Percentiles rank a stretch among this genome's conserved stretches.
Evolutionary conservation across 2,888 invertebrate genomes (phyloP).

Genomic region (Cerastoderma edule): DNA sequence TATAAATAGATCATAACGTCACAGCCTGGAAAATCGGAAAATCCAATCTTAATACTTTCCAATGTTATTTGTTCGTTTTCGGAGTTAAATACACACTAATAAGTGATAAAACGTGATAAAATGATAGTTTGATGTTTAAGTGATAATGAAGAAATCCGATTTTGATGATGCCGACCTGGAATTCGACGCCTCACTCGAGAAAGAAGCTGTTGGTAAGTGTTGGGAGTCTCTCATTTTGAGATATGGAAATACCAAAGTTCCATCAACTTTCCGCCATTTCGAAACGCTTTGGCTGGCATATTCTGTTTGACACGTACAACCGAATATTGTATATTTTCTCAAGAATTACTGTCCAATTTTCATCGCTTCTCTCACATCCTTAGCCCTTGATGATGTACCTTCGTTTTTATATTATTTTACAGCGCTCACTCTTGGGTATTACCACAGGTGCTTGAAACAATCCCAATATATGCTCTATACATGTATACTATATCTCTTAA

Average conservation of each 20-base stretch:
- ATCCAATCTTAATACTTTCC: neutral
- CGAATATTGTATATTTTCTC: neutral
- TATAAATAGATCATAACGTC: conserved; percentile 30
- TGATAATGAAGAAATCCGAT: neutral
- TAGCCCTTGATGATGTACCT: neutral
- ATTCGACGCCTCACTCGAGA: neutral
- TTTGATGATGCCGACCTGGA: conserved; percentile 14
- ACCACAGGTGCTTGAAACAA: too few relatives aligned
- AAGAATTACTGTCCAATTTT: neutral
- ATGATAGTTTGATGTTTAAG: neutral
- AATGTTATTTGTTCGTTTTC: too few relatives aligned
- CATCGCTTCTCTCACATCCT: neutral
- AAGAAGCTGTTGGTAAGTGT: conserved; percentile 11
- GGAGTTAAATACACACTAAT: too few relatives aligned
- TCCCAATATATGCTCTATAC: too few relatives aligned
- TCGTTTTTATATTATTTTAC: too few relatives aligned
- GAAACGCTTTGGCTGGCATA: neutral
- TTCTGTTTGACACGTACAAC: neutral
- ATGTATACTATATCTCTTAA: too few relatives aligned
- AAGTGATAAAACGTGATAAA: neutral
- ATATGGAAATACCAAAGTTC: neutral
- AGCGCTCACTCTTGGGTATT: too few relatives aligned
- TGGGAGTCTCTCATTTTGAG: neutral
- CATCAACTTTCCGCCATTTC: neutral
- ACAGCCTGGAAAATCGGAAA: conserved; percentile 27